Evolutionary conservation across 2,113 vertebrate genomes (phyloP).

Genomic region (Ageneiosus marmoratus): DNA sequence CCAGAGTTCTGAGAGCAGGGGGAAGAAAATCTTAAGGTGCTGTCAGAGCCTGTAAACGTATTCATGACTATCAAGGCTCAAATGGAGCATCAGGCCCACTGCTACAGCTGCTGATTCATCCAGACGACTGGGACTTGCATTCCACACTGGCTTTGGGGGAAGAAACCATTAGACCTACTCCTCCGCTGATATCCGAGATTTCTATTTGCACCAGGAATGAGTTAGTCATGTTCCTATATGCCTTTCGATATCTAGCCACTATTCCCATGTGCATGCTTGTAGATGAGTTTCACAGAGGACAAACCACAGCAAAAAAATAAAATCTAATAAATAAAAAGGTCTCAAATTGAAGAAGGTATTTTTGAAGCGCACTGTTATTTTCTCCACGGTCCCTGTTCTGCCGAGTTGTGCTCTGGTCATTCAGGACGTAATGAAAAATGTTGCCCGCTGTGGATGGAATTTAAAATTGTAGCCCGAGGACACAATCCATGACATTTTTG

Average conservation of each 20-base stretch:
- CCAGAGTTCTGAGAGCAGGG: background rate
- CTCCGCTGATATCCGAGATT: slow-evolving; percentile 40
- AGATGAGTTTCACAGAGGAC: background rate
- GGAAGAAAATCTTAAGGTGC: background rate
- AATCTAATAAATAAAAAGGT: background rate
- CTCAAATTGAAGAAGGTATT: background rate
- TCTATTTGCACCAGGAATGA: slow-evolving; percentile 36
- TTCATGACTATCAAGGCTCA: slow-evolving; percentile 22
- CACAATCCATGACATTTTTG: slow-evolving; percentile 46
- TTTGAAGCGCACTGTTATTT: background rate
- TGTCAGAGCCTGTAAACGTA: slow-evolving; percentile 3
- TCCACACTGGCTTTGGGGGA: slow-evolving; percentile 33
- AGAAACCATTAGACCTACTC: slow-evolving; percentile 38
- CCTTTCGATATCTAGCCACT: slow-evolving; percentile 2
- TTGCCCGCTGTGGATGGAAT: slow-evolving; percentile 28
- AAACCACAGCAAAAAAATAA: background rate
- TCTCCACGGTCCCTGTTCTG: slow-evolving; percentile 7
- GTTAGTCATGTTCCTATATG: slow-evolving; percentile 20
- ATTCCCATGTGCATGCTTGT: background rate
- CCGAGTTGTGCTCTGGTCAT: slow-evolving; percentile 30
- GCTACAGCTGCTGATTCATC: slow-evolving; percentile 39
- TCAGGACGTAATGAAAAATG: slow-evolving; percentile 46
- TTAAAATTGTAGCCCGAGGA: slow-evolving; percentile 41
- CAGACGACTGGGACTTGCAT: slow-evolving; percentile 46
- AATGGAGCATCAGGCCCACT: slow-evolving; percentile 13